A percentile compares a stretch with the other conserved stretches of the same genome.
phyloP scores from a whole-genome alignment of 1,140 invertebrate species.

The Drosophila sechellia region DNA sequence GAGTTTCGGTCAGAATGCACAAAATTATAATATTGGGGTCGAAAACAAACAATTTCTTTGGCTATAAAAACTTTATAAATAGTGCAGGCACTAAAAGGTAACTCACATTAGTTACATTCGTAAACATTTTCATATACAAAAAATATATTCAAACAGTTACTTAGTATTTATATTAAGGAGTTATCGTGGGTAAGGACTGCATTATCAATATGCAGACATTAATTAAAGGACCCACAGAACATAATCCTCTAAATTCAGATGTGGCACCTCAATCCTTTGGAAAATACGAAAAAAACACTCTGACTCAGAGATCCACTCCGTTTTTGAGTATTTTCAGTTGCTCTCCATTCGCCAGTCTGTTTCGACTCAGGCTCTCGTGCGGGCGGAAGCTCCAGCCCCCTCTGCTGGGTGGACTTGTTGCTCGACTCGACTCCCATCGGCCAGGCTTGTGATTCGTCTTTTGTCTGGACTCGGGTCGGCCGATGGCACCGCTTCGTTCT shows the following conservation, averaged over 20 bases:
- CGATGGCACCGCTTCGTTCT: slow-evolving; percentile 34
- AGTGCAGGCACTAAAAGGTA: too few relatives aligned
- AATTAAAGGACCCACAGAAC: background rate
- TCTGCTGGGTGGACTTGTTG: slow-evolving; percentile 37
- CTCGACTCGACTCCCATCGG: slow-evolving; percentile 37
- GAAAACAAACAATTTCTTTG: too few relatives aligned
- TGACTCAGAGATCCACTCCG: slow-evolving; percentile 52
- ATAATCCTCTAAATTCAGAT: background rate
- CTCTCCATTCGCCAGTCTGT: slow-evolving; percentile 66
- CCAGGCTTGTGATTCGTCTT: slow-evolving; percentile 71
- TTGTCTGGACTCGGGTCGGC: slow-evolving; percentile 31
- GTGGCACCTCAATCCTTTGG: slow-evolving; percentile 6
- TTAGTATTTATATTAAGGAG: too few relatives aligned
- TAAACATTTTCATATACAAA: too few relatives aligned
- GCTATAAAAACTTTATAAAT: too few relatives aligned
- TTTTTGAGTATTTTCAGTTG: slow-evolving; percentile 54
- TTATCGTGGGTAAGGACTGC: too few relatives aligned
- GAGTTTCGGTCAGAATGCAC: too few relatives aligned
- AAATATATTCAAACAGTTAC: too few relatives aligned
- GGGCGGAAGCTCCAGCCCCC: slow-evolving; percentile 56
- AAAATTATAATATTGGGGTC: too few relatives aligned
- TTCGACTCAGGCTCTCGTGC: slow-evolving; percentile 38
- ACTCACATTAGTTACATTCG: too few relatives aligned
- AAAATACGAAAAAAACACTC: slow-evolving; percentile 2
- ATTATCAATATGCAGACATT: background rate